Base-by-base conservation (phyloP, 2,113 vertebrate species). In the Epinephelus lanceolatus region DNA sequence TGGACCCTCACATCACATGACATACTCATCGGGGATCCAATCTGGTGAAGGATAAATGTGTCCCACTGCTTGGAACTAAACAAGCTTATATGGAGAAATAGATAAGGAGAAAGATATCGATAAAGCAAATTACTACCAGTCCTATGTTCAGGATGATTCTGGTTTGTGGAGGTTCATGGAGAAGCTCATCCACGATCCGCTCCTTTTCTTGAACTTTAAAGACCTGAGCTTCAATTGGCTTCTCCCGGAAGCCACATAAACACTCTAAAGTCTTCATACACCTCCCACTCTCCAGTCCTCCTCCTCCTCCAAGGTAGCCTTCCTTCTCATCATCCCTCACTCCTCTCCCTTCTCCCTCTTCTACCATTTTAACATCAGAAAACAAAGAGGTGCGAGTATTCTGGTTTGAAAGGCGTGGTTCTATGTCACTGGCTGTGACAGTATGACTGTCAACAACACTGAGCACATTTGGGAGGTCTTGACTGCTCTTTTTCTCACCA, bases 41-140 rank as follows among this genome's bases (percentile, higher is more conserved):
- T 37, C 33, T 37, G 6, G 33, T 7, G 33, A 37, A 8, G 33
- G 37, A 67, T 33, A 55, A 53, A 47, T 2, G 0, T 73, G 68
- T 6, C 27, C 27, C 6, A 27, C 14, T 57, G 42, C 9, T 63
- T 56, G 25, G n/a, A 71, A 57, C 33, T 15, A 66, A 15, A 42
- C 10, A 3, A 68, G 70, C 33, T 56, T 96, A 98, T 87, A 97
- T 70, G 73, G 97, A 98, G 86, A 99, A 99, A 95, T 97, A 98
- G 86, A 97, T 94, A 85, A 98, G 97, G 93, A 99, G 95, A 90
- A 98, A 97, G 86, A 97, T 91, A 53, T 96, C 97, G 69, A 96
- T 68, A 0, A 94, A 96, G 90, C 96, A 97, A 61, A 98, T 95
- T 76, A 95, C 91, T 78, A 96, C 80, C 80, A 99, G 95, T 88